Evolutionary conservation across 2,888 invertebrate species (phyloP), one percentile per base, ranked within the genome.

Genomic region (Thera britannica): DNA sequence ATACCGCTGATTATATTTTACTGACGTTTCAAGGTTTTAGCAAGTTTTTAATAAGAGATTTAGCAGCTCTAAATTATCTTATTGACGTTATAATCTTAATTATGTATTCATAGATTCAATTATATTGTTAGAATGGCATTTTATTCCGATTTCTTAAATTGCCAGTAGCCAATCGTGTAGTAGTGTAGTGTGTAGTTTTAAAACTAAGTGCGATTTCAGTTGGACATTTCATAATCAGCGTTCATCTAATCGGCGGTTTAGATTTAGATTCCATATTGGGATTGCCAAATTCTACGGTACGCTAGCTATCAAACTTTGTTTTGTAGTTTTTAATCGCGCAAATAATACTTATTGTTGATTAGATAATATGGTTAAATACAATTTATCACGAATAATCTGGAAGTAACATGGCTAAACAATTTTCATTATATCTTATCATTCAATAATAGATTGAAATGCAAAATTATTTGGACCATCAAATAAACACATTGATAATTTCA

Each of bases 151-250:
- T 36, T 52, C 11, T n/a, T 3, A 54, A 36, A 58, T 60, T 11
- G 23, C 34, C 7, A 46, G 36, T 9, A 57, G 44, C 38, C 36
- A 49, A 12, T 8, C 36, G 36, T 34, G 35, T 49, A 12, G 11
- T 58, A n/a, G n/a, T n/a, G n/a, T n/a, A n/a, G n/a, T n/a, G n/a
- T n/a, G n/a, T n/a, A n/a, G n/a, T n/a, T n/a, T 58, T 48, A 6
- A 34, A 48, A 7, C 0, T 1, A 23, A 7, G 49, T 35, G 58
- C 65, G 70, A 70, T 46, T 62, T 52, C 11, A 8, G 7, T 38
- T 12, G 54, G 12, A 34, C 52, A 62, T 68, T 69, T 65, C 67
- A 63, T 70, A 72, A 62, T 66, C 58, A 46, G 41, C 68, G 57
- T 57, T 36, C 54, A 44, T 55, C 48, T 54, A 49, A 64, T 59